Base-by-base conservation (phyloP, 2,797 vertebrate species). In the Betta splendens region DNA sequence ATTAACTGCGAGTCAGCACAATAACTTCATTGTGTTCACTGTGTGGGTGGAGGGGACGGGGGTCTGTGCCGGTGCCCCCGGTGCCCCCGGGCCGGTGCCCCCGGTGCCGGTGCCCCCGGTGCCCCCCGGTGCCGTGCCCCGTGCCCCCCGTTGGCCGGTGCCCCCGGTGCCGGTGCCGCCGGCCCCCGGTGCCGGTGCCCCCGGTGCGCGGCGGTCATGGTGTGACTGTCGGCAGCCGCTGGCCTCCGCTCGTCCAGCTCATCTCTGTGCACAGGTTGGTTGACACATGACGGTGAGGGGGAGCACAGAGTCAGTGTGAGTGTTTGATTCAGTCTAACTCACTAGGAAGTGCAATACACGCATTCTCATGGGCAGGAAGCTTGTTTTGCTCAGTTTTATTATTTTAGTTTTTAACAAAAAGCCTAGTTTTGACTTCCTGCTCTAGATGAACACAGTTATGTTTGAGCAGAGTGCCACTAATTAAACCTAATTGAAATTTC, bases 191-290 rank as follows among this genome's bases (percentile, higher is more conserved):
- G n/a, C n/a, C n/a, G n/a, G n/a, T n/a, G n/a, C n/a, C n/a, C n/a
- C n/a, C n/a, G n/a, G n/a, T n/a, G n/a, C n/a, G n/a, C n/a, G n/a
- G n/a, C n/a, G n/a, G n/a, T n/a, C 43, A 28, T 39, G 5, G 42
- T 28, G 49, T 15, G 46, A 32, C 50, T 31, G 46, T 58, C n/a
- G 57, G n/a, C 85, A 87, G 83, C 81, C 87, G 83, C 2, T 48
- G 31, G 35, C 21, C 55, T 50, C 53, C 6, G n/a, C n/a, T n/a
- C n/a, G n/a, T 37, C 45, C 49, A 2, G 12, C 7, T 73, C 76
- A 64, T 50, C 39, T 53, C 26, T 68, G 5, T 56, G 67, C 71
- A 76, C 80, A 76, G 62, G 72, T 80, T 45, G 33, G 22, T 66
- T 73, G 79, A 78, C 77, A 84, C 79, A 56, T 66, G 76, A 50